Percentiles rank a stretch among this genome's conserved stretches.
Evolutionary conservation across 1,140 invertebrate genomes (phyloP).

Genomic region (Diploscapter pachys): DNA sequence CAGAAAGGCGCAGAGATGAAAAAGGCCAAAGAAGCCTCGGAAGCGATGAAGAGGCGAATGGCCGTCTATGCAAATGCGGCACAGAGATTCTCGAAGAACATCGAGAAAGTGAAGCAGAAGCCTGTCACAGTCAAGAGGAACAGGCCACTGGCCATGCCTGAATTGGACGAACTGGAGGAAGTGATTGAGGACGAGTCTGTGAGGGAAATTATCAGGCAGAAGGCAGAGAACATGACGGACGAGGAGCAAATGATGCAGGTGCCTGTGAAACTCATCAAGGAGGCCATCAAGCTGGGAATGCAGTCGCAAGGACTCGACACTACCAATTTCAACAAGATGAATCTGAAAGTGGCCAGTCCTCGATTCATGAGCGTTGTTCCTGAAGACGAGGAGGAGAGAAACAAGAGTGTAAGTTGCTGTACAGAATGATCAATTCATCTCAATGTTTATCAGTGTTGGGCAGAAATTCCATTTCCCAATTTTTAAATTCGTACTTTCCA

Average conservation of each 20-base stretch:
- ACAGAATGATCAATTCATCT: neutral
- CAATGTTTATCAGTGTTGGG: neutral
- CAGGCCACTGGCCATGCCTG: neutral
- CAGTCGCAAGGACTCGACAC: slow-evolving; percentile 24
- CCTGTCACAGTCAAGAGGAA: neutral
- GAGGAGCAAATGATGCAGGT: slow-evolving; percentile 16
- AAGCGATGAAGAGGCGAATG: slow-evolving; percentile 36
- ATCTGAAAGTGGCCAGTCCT: slow-evolving; percentile 22
- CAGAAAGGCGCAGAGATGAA: slow-evolving; percentile 34
- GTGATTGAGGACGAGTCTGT: slow-evolving; percentile 16
- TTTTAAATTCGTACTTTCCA: no score
- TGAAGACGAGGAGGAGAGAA: slow-evolving; percentile 25
- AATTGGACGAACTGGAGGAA: slow-evolving; percentile 6
- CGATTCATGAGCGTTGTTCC: slow-evolving; percentile 25
- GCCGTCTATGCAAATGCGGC: slow-evolving; percentile 24
- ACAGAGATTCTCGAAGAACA: slow-evolving; percentile 1
- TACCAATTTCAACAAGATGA: slow-evolving; percentile 24
- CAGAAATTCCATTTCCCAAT: no score
- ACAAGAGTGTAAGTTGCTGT: slow-evolving; percentile 7
- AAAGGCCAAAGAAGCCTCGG: slow-evolving; percentile 24
- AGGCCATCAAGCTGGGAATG: slow-evolving; percentile 22
- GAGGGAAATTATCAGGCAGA: slow-evolving; percentile 9
- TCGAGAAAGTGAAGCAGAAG: neutral
- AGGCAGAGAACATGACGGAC: slow-evolving; percentile 8
- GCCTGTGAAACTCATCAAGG: slow-evolving; percentile 19